Evolutionary conservation across 2,797 vertebrate species (phyloP), one percentile per base, ranked within the genome.

Genomic region (Cyclopterus lumpus): DNA sequence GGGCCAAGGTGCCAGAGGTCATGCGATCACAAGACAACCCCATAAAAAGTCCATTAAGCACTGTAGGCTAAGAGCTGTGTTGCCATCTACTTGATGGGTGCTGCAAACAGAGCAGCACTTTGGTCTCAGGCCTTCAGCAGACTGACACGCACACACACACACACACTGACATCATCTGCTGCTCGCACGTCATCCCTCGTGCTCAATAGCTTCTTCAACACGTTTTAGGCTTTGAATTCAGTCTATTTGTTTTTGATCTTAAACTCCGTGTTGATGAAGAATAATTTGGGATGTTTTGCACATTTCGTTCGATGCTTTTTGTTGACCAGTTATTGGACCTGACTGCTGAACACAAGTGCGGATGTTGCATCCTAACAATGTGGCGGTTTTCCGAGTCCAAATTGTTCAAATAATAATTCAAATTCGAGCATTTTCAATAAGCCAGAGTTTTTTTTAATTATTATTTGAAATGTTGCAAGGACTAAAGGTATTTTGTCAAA

Each of bases 21-120:
- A 97, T 95, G 93, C 95, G 95, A 96, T 95, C 94, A 95, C 91
- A 94, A 95, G 95, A 92, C 92, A 91, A 93, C 93, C 94, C 95
- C 95, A 97, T 99, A 99, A 99, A 99, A 98, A 97, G 95, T 98
- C 97, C 98, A 99, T 99, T 99, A 98, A 97, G 97, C 94, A 94
- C 92, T 94, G 95, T 92, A 95, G 96, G 94, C 96, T 96, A 95
- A 98, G 96, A 89, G 95, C 95, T 93, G 95, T 95, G 96, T 96
- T 97, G 96, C 97, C 97, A 97, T 97, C 95, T 96, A 91, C 94
- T 96, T 97, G 97, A 96, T 97, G 95, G 96, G 95, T 96, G 93
- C 95, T 95, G 94, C 96, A 97, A 97, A 98, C 97, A 96, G 95
- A 96, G 94, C 94, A 94, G 95, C 95, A 94, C 95, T 96, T 94